phyloP scores from a whole-genome alignment of 2,797 vertebrate genomes.

The Aphelocoma californica region DNA sequence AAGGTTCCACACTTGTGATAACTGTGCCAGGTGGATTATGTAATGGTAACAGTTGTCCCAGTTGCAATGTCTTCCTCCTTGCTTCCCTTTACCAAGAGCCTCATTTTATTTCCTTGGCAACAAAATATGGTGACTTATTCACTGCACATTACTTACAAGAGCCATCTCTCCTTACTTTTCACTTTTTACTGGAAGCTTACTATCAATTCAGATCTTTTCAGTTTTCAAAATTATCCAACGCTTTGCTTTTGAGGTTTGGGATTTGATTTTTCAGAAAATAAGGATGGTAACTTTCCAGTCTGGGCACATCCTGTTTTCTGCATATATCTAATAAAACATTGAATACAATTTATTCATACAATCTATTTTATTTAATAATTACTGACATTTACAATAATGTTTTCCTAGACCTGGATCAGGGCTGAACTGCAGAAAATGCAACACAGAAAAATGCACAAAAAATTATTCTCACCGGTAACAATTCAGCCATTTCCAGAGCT shows the following conservation, averaged over 20 bases:
- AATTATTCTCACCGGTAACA: background rate
- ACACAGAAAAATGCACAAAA: background rate
- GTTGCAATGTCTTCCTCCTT: background rate
- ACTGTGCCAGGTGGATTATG: background rate
- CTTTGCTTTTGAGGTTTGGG: background rate
- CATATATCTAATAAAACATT: background rate
- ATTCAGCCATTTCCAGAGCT: background rate
- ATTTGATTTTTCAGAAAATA: background rate
- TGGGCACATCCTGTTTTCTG: background rate
- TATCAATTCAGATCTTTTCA: background rate
- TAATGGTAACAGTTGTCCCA: background rate
- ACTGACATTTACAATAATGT: background rate
- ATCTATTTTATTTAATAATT: background rate
- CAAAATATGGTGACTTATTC: background rate
- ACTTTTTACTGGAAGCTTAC: background rate
- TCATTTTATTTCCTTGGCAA: constrained; percentile 9
- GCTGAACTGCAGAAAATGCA: background rate
- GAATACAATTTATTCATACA: background rate
- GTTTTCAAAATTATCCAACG: background rate
- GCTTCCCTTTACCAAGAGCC: background rate
- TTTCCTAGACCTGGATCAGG: background rate
- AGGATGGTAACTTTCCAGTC: background rate
- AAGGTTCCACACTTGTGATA: background rate
- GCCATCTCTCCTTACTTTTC: background rate
- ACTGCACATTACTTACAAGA: background rate